phyloP scores from a whole-genome alignment of 2,797 vertebrate genomes.

The Perodicticus potto region DNA sequence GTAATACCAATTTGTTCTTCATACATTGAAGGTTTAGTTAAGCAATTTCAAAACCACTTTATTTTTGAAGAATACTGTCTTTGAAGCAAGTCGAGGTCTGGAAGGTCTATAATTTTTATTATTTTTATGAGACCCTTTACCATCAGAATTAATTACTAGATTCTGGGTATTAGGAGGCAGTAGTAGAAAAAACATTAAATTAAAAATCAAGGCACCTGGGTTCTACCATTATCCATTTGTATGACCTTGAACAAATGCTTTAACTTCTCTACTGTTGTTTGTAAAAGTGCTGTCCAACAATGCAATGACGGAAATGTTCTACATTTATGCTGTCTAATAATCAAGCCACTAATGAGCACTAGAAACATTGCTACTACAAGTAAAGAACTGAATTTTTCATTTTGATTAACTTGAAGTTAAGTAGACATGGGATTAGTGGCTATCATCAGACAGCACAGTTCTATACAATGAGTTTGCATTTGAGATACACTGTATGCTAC shows the following conservation, averaged over 20 bases:
- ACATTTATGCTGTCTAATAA: background rate
- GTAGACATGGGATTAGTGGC: background rate
- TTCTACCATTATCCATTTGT: background rate
- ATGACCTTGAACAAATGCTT: background rate
- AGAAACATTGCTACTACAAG: background rate
- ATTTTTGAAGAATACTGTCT: background rate
- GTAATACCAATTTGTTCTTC: conserved; percentile 10
- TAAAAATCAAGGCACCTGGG: background rate
- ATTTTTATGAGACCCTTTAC: conserved; percentile 32
- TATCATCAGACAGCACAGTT: background rate
- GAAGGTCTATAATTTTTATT: background rate
- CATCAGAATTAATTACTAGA: conserved; percentile 29
- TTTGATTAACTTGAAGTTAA: conserved; percentile 50
- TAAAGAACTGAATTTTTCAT: conserved; percentile 34
- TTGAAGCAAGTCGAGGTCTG: background rate
- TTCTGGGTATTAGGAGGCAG: background rate
- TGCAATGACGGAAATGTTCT: background rate
- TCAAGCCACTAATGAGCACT: background rate
- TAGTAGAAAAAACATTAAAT: conserved; percentile 1
- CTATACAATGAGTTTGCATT: conserved; percentile 8
- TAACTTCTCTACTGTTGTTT: background rate
- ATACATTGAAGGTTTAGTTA: conserved; percentile 26
- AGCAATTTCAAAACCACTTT: background rate
- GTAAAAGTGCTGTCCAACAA: background rate
- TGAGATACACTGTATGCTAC: background rate